phyloP scores from a whole-genome alignment of 2,113 vertebrate species.

The Platichthys stellatus region DNA sequence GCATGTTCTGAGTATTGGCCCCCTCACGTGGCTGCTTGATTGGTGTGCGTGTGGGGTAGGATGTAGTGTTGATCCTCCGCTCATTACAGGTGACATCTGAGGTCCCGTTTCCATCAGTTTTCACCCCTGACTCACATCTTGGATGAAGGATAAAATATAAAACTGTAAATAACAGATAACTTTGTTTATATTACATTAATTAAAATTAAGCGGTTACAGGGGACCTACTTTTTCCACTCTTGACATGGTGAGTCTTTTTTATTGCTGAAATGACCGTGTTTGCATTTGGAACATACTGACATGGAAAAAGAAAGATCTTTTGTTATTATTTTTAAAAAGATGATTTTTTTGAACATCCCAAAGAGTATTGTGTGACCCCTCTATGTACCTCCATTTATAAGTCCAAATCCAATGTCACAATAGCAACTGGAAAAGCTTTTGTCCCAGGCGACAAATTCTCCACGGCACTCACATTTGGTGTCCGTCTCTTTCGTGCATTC shows the following conservation, averaged over 20 bases:
- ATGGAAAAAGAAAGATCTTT: constrained; percentile 12
- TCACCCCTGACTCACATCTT: constrained; percentile 68
- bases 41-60: background rate
- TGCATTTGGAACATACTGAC: constrained; percentile 55
- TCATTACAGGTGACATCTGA: constrained; percentile 56
- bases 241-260: background rate
- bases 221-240: constrained; percentile 66
- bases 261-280: constrained; percentile 46
- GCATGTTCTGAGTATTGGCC: background rate
- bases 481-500: background rate
- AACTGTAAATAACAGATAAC: background rate
- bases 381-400: constrained; percentile 17
- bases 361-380: background rate
- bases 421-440: background rate
- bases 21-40: background rate
- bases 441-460: constrained; percentile 11
- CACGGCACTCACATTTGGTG: constrained; percentile 51
- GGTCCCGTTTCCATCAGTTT: background rate
- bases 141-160: constrained; percentile 1
- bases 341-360: background rate
- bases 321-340: background rate
- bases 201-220: background rate
- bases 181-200: no score
- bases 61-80: background rate
- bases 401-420: constrained; percentile 51